Base-by-base conservation (phyloP, 92 coral and sea anemone genomes). In the Epizoanthus rinbou region DNA sequence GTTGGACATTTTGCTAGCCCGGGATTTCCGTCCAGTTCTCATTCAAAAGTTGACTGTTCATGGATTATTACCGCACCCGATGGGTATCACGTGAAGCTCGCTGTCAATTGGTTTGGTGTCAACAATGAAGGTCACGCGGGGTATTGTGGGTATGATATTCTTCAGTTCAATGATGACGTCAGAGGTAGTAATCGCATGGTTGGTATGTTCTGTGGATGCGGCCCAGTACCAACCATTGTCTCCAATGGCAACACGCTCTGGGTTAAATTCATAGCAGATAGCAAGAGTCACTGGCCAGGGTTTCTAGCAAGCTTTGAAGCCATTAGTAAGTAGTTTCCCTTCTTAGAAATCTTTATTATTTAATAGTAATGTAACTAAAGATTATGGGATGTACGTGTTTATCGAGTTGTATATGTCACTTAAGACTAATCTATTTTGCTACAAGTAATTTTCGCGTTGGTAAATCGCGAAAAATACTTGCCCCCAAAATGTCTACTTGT, bases 191-290 rank as follows among this genome's bases (percentile, higher is more conserved):
- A 65, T 37, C 82, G 82, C 0, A 78, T 78, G 82, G n/a, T 78
- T 10, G 71, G 82, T 16, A 78, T 78, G 82, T 78, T 78, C 70
- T 78, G 82, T 59, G 82, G 82, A n/a, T 78, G 82, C 21, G 69
- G 45, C 19, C 23, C 71, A 13, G 82, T 78, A 1, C 59, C 82
- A 8, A 35, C 82, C 14, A 3, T 78, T 2, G 69, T 78, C 6
- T 78, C 82, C 56, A 35, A 62, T 59, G 82, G 82, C 6, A 78
- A 62, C 53, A 43, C 22, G 3, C 70, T 78, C 14, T 60, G 82
- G 71, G 82, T 78, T 10, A 78, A 43, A 16, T 78, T 78, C 41
- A 19, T 62, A 14, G 60, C 82, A 23, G 82, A 62, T 62, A 60
- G 28, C 70, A 62, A 60, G 33, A 56, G 39, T 62, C 82, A 78